A percentile compares a stretch with the other conserved stretches of the same genome.
Evolutionary conservation across 2,113 vertebrate genomes (phyloP).

Genomic region (Clinocottus analis): DNA sequence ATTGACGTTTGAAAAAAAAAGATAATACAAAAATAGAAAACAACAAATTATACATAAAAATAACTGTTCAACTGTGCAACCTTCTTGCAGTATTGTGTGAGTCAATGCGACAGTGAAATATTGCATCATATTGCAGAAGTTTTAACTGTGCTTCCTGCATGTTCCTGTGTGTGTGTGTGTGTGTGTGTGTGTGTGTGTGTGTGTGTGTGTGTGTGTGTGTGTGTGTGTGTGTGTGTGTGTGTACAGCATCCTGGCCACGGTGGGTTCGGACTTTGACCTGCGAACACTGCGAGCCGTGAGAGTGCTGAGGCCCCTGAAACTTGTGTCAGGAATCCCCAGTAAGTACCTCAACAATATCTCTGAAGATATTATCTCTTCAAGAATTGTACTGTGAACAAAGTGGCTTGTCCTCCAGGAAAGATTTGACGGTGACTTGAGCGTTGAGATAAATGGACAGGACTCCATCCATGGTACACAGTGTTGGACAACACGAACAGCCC

Average conservation of each 20-base stretch:
- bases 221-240: conserved; percentile 32
- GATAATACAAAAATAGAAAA: too few species aligned
- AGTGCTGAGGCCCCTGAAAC: conserved; percentile 94
- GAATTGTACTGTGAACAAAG: neutral
- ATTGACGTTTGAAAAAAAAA: neutral
- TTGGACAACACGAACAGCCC: too few species aligned
- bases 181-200: conserved; percentile 27
- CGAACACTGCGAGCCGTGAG: conserved; percentile 93
- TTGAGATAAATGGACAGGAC: neutral
- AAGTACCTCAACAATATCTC: conserved; percentile 73
- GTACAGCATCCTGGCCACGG: conserved; percentile 91
- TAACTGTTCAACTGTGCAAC: neutral
- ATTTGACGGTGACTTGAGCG: too few species aligned
- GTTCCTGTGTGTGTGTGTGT: conserved; percentile 26
- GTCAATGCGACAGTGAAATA: neutral
- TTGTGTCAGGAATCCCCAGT: conserved; percentile 98
- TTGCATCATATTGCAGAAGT: neutral
- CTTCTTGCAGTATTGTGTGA: neutral
- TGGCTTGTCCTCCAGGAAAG: neutral
- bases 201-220: neutral
- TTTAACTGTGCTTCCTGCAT: neutral
- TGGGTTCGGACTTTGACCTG: conserved; percentile 95
- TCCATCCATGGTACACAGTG: too few species aligned
- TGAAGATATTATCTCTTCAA: neutral
- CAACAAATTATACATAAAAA: neutral